Base-by-base conservation (phyloP, 2,888 invertebrate genomes). In the Trichogramma dendrolimi region DNA sequence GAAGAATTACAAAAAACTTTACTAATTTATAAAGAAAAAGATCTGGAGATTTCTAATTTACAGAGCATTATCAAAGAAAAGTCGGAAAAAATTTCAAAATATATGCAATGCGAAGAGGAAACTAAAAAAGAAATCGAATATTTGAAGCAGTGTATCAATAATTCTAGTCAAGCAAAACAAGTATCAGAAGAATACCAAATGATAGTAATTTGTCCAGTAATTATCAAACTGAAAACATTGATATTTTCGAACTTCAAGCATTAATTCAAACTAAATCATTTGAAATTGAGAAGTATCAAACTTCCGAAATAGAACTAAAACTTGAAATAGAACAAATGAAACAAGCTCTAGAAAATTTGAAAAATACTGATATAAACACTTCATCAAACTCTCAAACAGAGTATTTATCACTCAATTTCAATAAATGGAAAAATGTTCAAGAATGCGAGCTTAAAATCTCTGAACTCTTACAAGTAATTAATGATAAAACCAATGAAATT, bases 1-100 rank as follows among this genome's bases (percentile, higher is more conserved):
- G 62, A 58, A 40, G 40, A 10, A 27, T 49, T 64, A 10, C 60
- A 60, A 39, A 47, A 66, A 62, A 7, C 48, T n/a, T 43, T 62
- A 40, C 14, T 50, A 50, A 14, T 49, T 27, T 7, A 8, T 8
- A 39, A 4, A 39, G 55, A 55, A 47, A 55, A 55, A 43, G 6
- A 42, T 10, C 8, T 10, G 10, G 49, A 57, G 50, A 57, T 50
- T 42, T n/a, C 43, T n/a, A 42, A 6, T 7, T 39, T 57, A n/a
- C 38, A n/a, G 3, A 5, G 27, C 2, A 6, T 50, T 4, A 40
- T 57, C 4, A 14, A 54, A 51, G 44, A 51, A 5, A 58, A 51
- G 39, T n/a, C 14, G 6, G n/a, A 51, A 38, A n/a, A 51, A 51
- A 38, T 40, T 10, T n/a, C 38, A 5, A 14, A 51, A 38, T 51